Percentiles rank a stretch among this genome's conserved stretches.
Evolutionary conservation across 2,888 invertebrate genomes (phyloP).

Genomic region (Acanthosepion pharaonis): DNA sequence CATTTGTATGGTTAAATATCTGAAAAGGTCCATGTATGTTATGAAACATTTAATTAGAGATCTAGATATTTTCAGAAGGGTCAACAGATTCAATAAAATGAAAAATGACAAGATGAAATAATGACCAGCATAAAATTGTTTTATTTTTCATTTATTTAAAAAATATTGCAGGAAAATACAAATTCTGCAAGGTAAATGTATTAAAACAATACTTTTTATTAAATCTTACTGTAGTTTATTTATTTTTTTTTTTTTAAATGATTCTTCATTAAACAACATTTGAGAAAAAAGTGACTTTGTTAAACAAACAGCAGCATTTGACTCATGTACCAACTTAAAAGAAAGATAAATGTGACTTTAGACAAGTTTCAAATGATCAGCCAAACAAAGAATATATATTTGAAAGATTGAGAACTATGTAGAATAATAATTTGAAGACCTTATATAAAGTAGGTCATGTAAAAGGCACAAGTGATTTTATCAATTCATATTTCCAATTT

Average conservation of each 20-base stretch:
- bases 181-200: background rate
- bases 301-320: background rate
- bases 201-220: background rate
- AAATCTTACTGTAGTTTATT: background rate
- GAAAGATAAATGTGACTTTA: background rate
- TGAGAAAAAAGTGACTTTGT: background rate
- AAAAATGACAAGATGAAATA: background rate
- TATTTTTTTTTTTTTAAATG: background rate
- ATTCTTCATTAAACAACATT: no score
- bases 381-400: background rate
- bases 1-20: no score
- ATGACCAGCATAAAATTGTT: constrained; percentile 45
- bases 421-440: no score
- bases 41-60: no score
- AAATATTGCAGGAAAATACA: constrained; percentile 6
- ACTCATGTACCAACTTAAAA: background rate
- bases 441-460: no score
- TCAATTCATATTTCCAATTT: no score
- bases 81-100: no score
- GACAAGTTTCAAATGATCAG: background rate
- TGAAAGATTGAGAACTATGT: no score
- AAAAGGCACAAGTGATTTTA: no score
- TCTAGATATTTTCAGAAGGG: no score
- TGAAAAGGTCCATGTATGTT: no score
- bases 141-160: background rate